phyloP scores from a whole-genome alignment of 2,888 invertebrate genomes.

The Brachyopa scutellaris region DNA sequence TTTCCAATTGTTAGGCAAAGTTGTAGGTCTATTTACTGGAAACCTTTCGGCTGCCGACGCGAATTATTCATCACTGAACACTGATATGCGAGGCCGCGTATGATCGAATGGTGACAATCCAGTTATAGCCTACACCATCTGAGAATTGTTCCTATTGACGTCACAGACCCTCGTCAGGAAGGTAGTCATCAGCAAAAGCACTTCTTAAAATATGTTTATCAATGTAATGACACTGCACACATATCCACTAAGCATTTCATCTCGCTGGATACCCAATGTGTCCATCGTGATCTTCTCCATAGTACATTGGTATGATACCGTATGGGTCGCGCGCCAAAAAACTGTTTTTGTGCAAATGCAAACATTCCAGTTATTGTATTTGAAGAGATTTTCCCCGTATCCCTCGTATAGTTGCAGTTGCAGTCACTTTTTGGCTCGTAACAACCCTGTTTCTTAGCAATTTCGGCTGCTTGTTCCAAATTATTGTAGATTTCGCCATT shows the following conservation, averaged over 20 bases:
- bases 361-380: constrained; percentile 80
- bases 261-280: constrained; percentile 81
- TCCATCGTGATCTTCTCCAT: constrained; percentile 78
- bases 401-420: constrained; percentile 80
- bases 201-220: constrained; percentile 93
- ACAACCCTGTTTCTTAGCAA: constrained; percentile 76
- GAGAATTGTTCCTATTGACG: constrained; percentile 95
- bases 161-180: constrained; percentile 95
- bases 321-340: constrained; percentile 81
- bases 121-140: constrained; percentile 81
- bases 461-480: constrained; percentile 77
- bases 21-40: too few species aligned
- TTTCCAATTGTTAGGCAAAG: too few species aligned
- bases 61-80: constrained; percentile 84
- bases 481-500: constrained; percentile 82
- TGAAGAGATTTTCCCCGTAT: constrained; percentile 77
- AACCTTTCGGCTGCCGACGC: too few species aligned
- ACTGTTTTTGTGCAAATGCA: constrained; percentile 79
- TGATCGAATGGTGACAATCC: constrained; percentile 80
- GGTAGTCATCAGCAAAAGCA: constrained; percentile 89
- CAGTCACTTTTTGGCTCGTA: constrained; percentile 81
- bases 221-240: constrained; percentile 75
- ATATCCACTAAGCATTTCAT: constrained; percentile 80
- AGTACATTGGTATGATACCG: constrained; percentile 81
- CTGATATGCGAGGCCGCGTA: constrained; percentile 85